These are phyloP conservation scores for Temnothorax longispinosus DNA, from an alignment of 1,140 invertebrate species.

Conservation along the genomic window DNA sequence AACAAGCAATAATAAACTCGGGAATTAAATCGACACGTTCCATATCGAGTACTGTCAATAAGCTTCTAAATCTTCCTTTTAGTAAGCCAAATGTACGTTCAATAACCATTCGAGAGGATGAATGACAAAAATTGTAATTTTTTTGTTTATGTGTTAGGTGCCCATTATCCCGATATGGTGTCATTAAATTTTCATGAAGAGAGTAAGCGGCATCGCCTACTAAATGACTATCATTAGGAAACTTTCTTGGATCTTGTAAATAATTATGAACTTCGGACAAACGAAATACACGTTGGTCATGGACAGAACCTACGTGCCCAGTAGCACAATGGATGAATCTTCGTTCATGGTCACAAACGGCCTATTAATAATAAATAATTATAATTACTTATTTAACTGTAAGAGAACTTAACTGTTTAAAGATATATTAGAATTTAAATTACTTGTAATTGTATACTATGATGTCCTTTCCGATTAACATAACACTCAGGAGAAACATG, in stretches of 20 bases:
- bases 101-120: not conserved
- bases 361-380: slow-evolving; percentile 4
- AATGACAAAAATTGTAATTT: not conserved
- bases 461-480: not conserved
- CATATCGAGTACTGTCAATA: not conserved
- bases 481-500: not conserved
- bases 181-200: not conserved
- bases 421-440: not conserved
- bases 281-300: not conserved
- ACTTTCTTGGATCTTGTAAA: not conserved
- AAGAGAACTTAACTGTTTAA: no score
- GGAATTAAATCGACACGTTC: not conserved
- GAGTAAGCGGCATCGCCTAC: not conserved
- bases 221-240: not conserved
- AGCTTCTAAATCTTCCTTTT: not conserved
- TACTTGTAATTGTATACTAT: slow-evolving; percentile 5
- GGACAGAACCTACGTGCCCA: slow-evolving; percentile 3
- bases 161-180: not conserved
- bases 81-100: not conserved
- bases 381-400: not conserved
- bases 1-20: no score
- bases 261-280: slow-evolving; percentile 8
- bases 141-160: not conserved
- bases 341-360: slow-evolving; percentile 1
- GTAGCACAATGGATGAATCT: not conserved